Evolutionary conservation across 2,113 vertebrate species (phyloP), one percentile per base, ranked within the genome.

Genomic region (Chamaetylas fuelleborni): DNA sequence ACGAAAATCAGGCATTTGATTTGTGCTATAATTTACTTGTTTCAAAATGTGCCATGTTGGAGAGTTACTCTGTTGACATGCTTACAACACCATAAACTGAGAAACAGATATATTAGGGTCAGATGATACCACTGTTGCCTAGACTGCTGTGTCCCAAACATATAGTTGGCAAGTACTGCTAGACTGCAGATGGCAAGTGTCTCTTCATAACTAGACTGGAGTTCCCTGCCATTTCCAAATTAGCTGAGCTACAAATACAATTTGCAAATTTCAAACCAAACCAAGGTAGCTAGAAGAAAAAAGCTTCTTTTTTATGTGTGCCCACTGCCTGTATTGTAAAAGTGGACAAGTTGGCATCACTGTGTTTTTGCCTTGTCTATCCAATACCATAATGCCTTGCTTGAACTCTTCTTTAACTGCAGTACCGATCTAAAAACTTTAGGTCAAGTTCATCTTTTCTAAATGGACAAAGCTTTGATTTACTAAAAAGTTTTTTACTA

Each of bases 171-270:
- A 97, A 96, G 90, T 94, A 84, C 84, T 90, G 88, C 96, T 83
- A 96, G 97, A 97, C 97, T 97, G 95, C 97, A 98, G 98, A 98
- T 97, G 97, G 96, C 33, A 72, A 97, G 67, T 71, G 94, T 53
- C 96, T 97, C 97, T 97, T 94, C 79, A 43, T 88, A 96, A 97
- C 94, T 94, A 94, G 48, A 76, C 69, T 94, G 83, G 69, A 93
- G 87, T 89, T 96, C 85, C 95, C 95, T 96, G 89, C 95, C 79
- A 86, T 94, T 96, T 96, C 64, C 92, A 88, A 80, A 94, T 96
- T 86, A 96, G 71, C 93, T 81, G 78, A 90, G 91, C 91, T 94
- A 80, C 94, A 96, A 93, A 92, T 95, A 85, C 20, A 33, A 83
- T 92, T 96, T 95, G 92, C 91, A 94, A 98, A 97, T 95, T 88